These are phyloP conservation scores for Drosophila takahashii DNA, from an alignment of 1,140 invertebrate genomes.

Conservation along the genomic window DNA sequence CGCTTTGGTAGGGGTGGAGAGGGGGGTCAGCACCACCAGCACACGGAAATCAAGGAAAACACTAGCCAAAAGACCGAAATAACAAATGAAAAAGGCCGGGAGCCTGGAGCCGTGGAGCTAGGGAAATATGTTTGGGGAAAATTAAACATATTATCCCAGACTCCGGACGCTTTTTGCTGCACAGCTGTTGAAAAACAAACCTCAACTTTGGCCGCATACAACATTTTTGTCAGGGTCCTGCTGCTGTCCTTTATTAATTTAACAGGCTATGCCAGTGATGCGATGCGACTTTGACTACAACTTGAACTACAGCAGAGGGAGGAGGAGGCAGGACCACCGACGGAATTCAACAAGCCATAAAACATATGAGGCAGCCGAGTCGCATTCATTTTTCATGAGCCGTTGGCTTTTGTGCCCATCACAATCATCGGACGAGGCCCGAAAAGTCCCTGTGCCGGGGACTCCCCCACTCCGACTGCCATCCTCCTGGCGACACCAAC, in stretches of 20 bases:
- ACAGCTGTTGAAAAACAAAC: constrained; percentile 80
- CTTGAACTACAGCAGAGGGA: constrained; percentile 68
- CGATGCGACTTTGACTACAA: constrained; percentile 75
- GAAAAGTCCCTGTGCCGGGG: constrained; percentile 10
- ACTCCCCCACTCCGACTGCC: not conserved
- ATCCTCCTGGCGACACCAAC: constrained; percentile 18
- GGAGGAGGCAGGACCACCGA: constrained; percentile 9
- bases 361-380: constrained; percentile 78
- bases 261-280: constrained; percentile 58
- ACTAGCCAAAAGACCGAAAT: constrained; percentile 35
- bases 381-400: constrained; percentile 84
- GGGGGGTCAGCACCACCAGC: not conserved
- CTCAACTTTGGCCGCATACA: constrained; percentile 67
- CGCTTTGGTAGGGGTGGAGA: constrained; percentile 28
- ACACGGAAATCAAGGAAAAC: constrained; percentile 67
- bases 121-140: constrained; percentile 63
- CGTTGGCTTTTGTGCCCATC: constrained; percentile 84
- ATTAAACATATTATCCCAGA: constrained; percentile 72
- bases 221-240: constrained; percentile 58
- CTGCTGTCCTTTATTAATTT: constrained; percentile 78
- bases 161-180: constrained; percentile 1
- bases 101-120: constrained; percentile 4
- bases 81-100: constrained; percentile 27
- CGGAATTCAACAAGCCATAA: constrained; percentile 81
- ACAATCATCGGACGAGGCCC: constrained; percentile 61